Evolutionary conservation across 2,797 vertebrate species (phyloP), one percentile per base, ranked within the genome.

Genomic region (Gadopsis bispinosus): DNA sequence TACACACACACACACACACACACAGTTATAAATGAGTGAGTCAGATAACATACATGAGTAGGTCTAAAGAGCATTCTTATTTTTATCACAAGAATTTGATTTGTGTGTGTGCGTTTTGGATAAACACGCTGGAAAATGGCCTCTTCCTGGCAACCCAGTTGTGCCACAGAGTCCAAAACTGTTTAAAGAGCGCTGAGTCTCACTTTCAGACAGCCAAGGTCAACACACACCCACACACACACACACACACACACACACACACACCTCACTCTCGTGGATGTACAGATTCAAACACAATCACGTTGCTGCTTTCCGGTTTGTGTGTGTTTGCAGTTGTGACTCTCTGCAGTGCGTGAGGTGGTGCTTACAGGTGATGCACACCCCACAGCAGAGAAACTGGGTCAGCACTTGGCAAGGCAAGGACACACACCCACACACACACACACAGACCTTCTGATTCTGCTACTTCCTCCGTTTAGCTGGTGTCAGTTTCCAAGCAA

Each of bases 81-180:
- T 77, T 83, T 68, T 10, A 12, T 37, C 35, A 31, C 8, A 0
- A 56, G 39, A 56, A 56, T 12, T 48, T 9, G 10, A 39, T 35
- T 37, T 45, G 55, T 45, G 17, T 64, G 29, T 47, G 35, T 67
- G 64, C 73, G 5, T 41, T 88, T 91, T 84, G 71, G 69, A 83
- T 85, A 91, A 90, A 89, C 69, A 83, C 47, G 54, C 41, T 66
- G 78, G 76, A 87, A 89, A 91, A 89, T 72, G 20, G 50, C 56
- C 41, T 86, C 72, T 85, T 80, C 78, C 58, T 61, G 67, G 45
- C 6, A 17, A 66, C 61, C 54, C 69, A 51, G 45, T 10, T 12
- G 22, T 71, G 74, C 70, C 29, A 45, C 84, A 67, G 63, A 71
- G 51, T 37, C 60, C 54, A 56, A 68, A 72, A 72, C 63, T 4